These are phyloP conservation scores for Cygnus buccinator DNA, from an alignment of 2,113 vertebrate species.

Conservation along the genomic window DNA sequence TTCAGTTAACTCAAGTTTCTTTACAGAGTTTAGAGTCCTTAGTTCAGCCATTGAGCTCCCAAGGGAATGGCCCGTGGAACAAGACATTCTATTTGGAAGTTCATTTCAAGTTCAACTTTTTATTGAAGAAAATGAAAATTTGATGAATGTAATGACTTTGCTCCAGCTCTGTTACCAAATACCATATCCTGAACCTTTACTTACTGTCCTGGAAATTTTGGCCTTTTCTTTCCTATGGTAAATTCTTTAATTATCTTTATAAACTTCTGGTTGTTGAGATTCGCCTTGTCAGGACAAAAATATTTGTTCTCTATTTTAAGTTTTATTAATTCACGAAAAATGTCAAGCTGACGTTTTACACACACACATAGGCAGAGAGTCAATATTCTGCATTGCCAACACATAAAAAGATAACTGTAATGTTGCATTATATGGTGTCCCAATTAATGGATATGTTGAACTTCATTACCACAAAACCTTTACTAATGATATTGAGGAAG, in stretches of 20 bases:
- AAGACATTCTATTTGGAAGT: background rate
- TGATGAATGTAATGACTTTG: background rate
- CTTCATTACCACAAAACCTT: background rate
- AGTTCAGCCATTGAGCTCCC: background rate
- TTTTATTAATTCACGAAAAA: background rate
- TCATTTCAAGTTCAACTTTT: background rate
- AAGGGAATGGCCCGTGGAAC: background rate
- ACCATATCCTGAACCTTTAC: background rate
- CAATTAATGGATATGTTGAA: background rate
- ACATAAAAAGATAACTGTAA: background rate
- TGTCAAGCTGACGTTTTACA: background rate
- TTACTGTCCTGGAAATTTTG: background rate
- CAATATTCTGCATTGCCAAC: background rate
- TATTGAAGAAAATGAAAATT: background rate
- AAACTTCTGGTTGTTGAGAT: background rate
- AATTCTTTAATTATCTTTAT: background rate
- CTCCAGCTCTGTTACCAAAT: background rate
- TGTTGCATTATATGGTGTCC: background rate
- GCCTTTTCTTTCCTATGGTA: background rate
- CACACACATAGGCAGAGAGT: accelerated
- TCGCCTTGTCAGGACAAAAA: background rate
- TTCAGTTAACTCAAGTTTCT: background rate
- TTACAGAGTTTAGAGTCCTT: background rate
- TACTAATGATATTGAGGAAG: background rate
- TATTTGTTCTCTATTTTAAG: background rate